Conservation (phyloP, 2,797 vertebrate genomes). For the Bryconaethiops microstoma region DNA sequence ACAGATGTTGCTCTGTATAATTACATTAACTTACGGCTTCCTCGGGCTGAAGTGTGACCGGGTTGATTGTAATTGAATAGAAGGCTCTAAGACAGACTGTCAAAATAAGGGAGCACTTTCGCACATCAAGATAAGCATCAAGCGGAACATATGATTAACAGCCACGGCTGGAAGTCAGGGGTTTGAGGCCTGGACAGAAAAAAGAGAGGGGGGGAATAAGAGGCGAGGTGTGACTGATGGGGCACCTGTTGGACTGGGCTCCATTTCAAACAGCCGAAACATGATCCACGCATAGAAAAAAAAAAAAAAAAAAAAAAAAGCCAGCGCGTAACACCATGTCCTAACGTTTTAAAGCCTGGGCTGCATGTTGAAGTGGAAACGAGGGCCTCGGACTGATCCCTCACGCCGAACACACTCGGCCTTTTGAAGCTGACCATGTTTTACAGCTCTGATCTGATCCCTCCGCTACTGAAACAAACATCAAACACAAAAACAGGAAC, state of each 20-base stretch:
- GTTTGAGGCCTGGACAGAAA: slow-evolving; percentile 12
- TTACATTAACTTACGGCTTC: slow-evolving; percentile 37
- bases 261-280: slow-evolving; percentile 75
- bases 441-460: slow-evolving; percentile 28
- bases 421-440: neutral
- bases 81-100: slow-evolving; percentile 29
- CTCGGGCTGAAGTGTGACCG: slow-evolving; percentile 32
- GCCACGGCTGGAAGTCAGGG: slow-evolving; percentile 22
- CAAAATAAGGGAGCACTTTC: too few species aligned
- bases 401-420: slow-evolving; percentile 37
- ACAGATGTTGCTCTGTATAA: slow-evolving; percentile 38
- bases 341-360: neutral
- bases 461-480: slow-evolving; percentile 38
- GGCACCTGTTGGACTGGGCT: slow-evolving; percentile 81
- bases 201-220: slow-evolving; percentile 29
- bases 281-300: slow-evolving; percentile 66
- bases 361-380: slow-evolving; percentile 19
- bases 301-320: neutral
- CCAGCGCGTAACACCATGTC: too few species aligned
- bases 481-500: slow-evolving; percentile 64
- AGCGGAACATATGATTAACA: slow-evolving; percentile 44
- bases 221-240: slow-evolving; percentile 79
- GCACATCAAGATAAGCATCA: slow-evolving; percentile 40
- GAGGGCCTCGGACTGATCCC: slow-evolving; percentile 14
- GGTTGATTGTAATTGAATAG: slow-evolving; percentile 38